These are phyloP conservation scores for Ceriagrion tenellum DNA, from an alignment of 2,888 invertebrate genomes.

Conservation along the genomic window DNA sequence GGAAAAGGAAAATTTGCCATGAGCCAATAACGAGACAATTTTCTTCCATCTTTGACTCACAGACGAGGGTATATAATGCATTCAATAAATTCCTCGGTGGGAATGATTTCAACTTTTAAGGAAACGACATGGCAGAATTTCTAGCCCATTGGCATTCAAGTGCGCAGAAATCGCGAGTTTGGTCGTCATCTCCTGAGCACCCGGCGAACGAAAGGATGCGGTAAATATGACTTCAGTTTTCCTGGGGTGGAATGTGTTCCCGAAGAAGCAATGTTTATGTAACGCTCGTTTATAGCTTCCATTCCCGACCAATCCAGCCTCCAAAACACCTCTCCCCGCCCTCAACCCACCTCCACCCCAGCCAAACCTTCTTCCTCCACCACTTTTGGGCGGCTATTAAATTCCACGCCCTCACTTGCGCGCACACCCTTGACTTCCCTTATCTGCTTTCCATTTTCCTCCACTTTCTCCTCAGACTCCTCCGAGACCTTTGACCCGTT, in stretches of 20 bases:
- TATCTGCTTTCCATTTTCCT: slow-evolving; percentile 54
- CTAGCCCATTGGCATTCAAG: slow-evolving; percentile 1
- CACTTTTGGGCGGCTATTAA: slow-evolving; percentile 23
- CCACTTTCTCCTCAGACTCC: slow-evolving; percentile 52
- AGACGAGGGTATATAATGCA: background rate
- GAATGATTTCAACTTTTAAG: background rate
- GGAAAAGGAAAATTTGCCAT: too few species aligned
- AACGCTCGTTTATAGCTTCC: slow-evolving; percentile 35
- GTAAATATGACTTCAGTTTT: slow-evolving; percentile 11
- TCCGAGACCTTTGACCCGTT: slow-evolving; percentile 49
- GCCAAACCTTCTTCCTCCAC: background rate
- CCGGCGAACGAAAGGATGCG: background rate
- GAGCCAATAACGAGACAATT: too few species aligned
- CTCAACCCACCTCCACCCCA: background rate
- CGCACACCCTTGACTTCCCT: slow-evolving; percentile 48
- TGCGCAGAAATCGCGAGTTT: background rate
- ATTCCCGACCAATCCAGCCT: slow-evolving; percentile 12
- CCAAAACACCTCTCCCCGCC: too few species aligned
- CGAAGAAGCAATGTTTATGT: slow-evolving; percentile 33
- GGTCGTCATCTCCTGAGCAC: background rate
- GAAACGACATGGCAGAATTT: background rate
- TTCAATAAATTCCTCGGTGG: background rate
- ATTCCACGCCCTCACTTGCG: slow-evolving; percentile 56
- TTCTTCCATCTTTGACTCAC: too few species aligned
- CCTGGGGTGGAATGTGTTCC: background rate